phyloP scores from a whole-genome alignment of 2,797 vertebrate genomes.

The Myotis findleyi region DNA sequence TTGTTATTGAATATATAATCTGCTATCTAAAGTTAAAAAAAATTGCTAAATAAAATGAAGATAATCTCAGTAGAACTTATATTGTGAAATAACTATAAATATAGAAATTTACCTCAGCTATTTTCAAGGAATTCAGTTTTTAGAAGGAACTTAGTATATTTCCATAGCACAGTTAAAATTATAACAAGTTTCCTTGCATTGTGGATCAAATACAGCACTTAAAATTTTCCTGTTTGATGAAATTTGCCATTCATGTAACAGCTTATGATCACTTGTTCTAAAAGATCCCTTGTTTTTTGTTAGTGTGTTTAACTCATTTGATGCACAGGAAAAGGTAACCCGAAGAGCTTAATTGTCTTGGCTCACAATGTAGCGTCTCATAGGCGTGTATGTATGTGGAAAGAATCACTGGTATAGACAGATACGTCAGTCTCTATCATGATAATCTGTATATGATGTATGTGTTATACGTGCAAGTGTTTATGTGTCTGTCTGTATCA shows the following conservation, averaged over 20 bases:
- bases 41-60: constrained; percentile 27
- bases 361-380: not conserved
- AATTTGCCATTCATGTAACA: not conserved
- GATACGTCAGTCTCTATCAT: not conserved
- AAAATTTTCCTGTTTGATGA: constrained; percentile 39
- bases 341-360: not conserved
- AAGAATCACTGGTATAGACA: constrained; percentile 7
- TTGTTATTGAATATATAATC: constrained; percentile 32
- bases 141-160: constrained; percentile 35
- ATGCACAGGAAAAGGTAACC: not conserved
- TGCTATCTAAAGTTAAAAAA: constrained; percentile 26
- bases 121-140: constrained; percentile 40
- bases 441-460: not conserved
- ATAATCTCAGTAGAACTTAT: not conserved
- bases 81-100: not conserved
- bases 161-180: constrained; percentile 3
- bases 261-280: constrained; percentile 35
- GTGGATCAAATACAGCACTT: not conserved
- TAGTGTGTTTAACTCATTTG: not conserved
- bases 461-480: not conserved
- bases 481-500: not conserved
- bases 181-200: not conserved
- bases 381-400: not conserved
- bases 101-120: not conserved
- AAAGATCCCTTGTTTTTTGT: not conserved